phyloP scores from a whole-genome alignment of 2,888 invertebrate genomes.

The Smittia sp. region DNA sequence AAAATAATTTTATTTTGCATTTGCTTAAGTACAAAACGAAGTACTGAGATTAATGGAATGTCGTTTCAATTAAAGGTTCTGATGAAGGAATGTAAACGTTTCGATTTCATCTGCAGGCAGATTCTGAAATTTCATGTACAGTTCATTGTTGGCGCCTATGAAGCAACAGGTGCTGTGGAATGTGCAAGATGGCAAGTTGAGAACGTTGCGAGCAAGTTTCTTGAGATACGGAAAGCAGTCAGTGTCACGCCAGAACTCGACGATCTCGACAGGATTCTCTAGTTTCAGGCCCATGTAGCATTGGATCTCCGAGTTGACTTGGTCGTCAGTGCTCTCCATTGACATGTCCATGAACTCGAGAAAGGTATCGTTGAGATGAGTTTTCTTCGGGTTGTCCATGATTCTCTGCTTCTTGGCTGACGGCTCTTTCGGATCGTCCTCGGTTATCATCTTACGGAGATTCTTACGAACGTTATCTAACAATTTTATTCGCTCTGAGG shows the following conservation, averaged over 20 bases:
- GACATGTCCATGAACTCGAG: constrained; percentile 39
- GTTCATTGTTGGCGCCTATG: not conserved
- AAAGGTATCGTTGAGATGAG: constrained; percentile 37
- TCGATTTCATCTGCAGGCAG: constrained; percentile 30
- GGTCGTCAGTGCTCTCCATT: constrained; percentile 34
- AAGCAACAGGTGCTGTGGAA: constrained; percentile 38
- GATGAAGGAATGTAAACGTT: constrained; percentile 36
- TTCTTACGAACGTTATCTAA: constrained; percentile 36
- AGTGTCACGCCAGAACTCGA: constrained; percentile 30
- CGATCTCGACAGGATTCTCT: constrained; percentile 28
- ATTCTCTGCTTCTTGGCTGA: not conserved
- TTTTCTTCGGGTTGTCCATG: not conserved
- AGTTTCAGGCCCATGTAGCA: constrained; percentile 38
- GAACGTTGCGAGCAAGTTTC: constrained; percentile 19
- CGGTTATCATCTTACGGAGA: constrained; percentile 22
- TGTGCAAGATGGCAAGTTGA: constrained; percentile 36
- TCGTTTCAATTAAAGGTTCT: constrained; percentile 21
- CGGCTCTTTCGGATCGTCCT: not conserved
- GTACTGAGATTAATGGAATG: not conserved
- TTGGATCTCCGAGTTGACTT: constrained; percentile 38
- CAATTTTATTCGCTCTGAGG: constrained; percentile 35
- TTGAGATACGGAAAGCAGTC: constrained; percentile 37
- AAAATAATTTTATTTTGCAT: constrained; percentile 10
- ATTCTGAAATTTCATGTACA: constrained; percentile 26
- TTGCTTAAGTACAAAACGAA: not conserved